Evolutionary conservation across 2,797 vertebrate genomes (phyloP), one percentile per base, ranked within the genome.

Genomic region (Molothrus ater): DNA sequence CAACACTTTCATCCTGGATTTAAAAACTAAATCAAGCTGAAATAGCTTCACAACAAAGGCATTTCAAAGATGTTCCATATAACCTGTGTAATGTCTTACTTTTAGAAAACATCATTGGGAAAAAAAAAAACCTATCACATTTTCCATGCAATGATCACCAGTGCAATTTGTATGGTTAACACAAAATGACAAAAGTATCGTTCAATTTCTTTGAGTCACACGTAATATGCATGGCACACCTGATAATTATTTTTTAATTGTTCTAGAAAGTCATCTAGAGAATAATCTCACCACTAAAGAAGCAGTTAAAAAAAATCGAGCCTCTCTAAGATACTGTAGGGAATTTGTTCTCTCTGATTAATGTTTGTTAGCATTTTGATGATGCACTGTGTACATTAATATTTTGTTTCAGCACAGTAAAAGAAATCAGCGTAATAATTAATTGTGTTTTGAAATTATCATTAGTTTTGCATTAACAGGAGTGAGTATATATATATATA

Each of bases 21-120:
- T 85, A 83, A 92, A 95, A 95, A 20, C 18, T 88, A 80, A 86
- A 92, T 91, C 59, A 90, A 66, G 31, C 21, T 78, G 53, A 95
- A 96, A 88, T 71, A 71, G 8, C 38, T 68, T 75, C 29, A 78
- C 22, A 92, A 38, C 36, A 76, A 82, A 78, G 17, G 7, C 22
- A 28, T 82, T 92, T 16, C 56, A 42, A 83, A 50, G 40, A 78
- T n/a, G 32, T 83, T 75, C 72, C 22, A 59, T 63, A 81, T 31
- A 93, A 88, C 43, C 59, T 85, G 50, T 48, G 51, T 78, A 84
- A 86, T 51, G 3, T 73, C 20, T 76, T 31, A 10, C 10, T 90
- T 68, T 25, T 36, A 43, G 10, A 90, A 43, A 93, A 78, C 4
- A 75, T 6, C 48, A 57, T 4, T 70, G 28, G 42, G 28, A 2